Evolutionary conservation across 2,113 vertebrate genomes (phyloP).

Genomic region (Otis tarda): DNA sequence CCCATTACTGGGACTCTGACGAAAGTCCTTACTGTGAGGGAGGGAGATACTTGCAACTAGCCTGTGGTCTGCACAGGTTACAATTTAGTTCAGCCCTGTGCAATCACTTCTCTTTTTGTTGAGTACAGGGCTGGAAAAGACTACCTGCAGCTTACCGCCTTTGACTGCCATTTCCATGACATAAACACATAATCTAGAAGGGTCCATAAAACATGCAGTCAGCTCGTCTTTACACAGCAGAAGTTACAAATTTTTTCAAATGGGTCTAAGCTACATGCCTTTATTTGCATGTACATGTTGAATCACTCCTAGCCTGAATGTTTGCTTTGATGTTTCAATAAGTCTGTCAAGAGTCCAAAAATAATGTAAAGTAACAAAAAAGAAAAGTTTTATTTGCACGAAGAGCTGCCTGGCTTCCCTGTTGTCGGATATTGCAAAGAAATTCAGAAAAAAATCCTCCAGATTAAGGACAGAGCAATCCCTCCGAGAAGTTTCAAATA

Average conservation of each 20-base stretch:
- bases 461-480: neutral
- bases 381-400: neutral
- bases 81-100: neutral
- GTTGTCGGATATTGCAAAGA: neutral
- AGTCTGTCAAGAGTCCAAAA: neutral
- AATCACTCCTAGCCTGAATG: neutral
- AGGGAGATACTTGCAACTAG: neutral
- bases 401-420: neutral
- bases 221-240: neutral
- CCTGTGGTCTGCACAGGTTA: neutral
- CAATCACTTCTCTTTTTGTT: neutral
- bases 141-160: neutral
- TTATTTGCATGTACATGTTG: neutral
- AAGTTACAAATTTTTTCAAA: neutral
- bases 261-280: rapidly evolving
- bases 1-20: neutral
- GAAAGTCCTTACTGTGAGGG: neutral
- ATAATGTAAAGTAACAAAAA: neutral
- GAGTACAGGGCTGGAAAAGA: neutral
- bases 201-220: neutral
- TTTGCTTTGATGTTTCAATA: neutral
- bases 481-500: neutral
- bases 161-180: neutral
- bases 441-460: neutral
- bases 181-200: neutral